Conservation (phyloP, 2,113 vertebrate species). For the Amphiprion percula region DNA sequence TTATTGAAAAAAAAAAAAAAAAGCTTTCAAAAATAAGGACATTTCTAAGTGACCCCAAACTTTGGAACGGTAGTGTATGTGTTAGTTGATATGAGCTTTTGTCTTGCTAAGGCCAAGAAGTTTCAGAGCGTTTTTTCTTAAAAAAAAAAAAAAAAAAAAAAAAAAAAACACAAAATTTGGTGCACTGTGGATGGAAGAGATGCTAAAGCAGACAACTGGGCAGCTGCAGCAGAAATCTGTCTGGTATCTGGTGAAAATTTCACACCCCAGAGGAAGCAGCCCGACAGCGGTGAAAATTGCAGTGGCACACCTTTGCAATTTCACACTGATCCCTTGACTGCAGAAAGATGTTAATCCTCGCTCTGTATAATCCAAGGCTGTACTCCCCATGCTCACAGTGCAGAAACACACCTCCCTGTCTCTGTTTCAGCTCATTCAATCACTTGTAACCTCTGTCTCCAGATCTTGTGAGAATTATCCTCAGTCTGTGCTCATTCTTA, state of each 20-base stretch:
- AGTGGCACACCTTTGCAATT: slow-evolving; percentile 49
- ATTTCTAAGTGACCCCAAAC: too few relatives aligned
- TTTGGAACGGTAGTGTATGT: too few relatives aligned
- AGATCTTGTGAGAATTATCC: slow-evolving; percentile 29
- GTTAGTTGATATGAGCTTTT: too few relatives aligned
- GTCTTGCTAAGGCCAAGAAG: too few relatives aligned
- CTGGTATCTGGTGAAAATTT: slow-evolving; percentile 29
- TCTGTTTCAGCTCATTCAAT: slow-evolving; percentile 32
- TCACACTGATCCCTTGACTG: slow-evolving; percentile 49
- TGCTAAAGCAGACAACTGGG: not conserved
- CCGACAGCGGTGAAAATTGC: slow-evolving; percentile 26
- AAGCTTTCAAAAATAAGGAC: too few relatives aligned
- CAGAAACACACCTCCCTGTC: not conserved
- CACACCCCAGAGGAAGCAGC: slow-evolving; percentile 36
- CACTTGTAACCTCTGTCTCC: slow-evolving; percentile 32
- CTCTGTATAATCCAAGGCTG: slow-evolving; percentile 31
- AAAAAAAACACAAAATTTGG: too few relatives aligned
- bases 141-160: too few relatives aligned
- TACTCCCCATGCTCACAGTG: not conserved
- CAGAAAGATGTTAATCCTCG: slow-evolving; percentile 53
- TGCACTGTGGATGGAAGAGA: too few relatives aligned
- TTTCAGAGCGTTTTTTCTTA: too few relatives aligned
- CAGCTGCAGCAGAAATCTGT: not conserved
- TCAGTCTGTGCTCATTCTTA: not conserved
- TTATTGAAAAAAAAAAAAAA: too few relatives aligned